Evolutionary conservation across 2,113 vertebrate species (phyloP).

Genomic region (Pyxicephalus adspersus): DNA sequence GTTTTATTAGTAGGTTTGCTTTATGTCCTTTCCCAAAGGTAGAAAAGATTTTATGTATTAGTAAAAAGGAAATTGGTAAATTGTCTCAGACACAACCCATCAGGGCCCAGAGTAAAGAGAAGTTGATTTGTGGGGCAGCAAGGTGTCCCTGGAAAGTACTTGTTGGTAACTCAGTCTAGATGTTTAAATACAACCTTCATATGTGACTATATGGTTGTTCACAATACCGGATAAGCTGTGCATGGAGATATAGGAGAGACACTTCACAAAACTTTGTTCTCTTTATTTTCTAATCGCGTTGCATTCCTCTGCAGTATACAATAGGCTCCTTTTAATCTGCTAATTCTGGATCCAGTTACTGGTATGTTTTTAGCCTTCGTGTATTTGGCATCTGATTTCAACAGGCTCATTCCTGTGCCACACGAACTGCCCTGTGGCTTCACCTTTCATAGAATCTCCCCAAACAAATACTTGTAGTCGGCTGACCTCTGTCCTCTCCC

Average conservation of each 20-base stretch:
- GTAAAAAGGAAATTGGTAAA: too few relatives aligned
- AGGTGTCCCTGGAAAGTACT: too few relatives aligned
- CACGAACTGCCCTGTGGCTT: slow-evolving; percentile 50
- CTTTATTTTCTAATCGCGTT: slow-evolving; percentile 10
- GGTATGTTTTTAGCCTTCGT: slow-evolving; percentile 50
- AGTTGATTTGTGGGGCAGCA: too few relatives aligned
- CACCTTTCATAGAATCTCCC: slow-evolving; percentile 51
- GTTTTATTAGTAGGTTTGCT: too few relatives aligned
- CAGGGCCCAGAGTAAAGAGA: too few relatives aligned
- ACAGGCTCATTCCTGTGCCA: slow-evolving; percentile 53
- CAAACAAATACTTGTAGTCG: slow-evolving; percentile 55
- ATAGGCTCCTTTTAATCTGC: slow-evolving; percentile 52
- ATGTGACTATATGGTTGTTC: slow-evolving; percentile 20
- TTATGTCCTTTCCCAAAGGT: too few relatives aligned
- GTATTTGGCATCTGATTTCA: slow-evolving; percentile 55
- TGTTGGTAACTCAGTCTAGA: too few relatives aligned
- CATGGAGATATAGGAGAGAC: slow-evolving; percentile 12
- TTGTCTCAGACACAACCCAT: too few relatives aligned
- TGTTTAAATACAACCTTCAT: slow-evolving; percentile 39
- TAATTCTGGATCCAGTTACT: slow-evolving; percentile 52
- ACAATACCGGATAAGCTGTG: slow-evolving; percentile 17
- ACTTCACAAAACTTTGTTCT: slow-evolving; percentile 2
- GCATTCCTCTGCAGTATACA: slow-evolving; percentile 44
- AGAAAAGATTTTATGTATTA: too few relatives aligned
- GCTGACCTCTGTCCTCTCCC: slow-evolving; percentile 48